A percentile compares a stretch with the other conserved stretches of the same genome.
These are phyloP conservation scores for Laterallus jamaicensis DNA, from an alignment of 2,113 vertebrate genomes.

Conservation along the genomic window DNA sequence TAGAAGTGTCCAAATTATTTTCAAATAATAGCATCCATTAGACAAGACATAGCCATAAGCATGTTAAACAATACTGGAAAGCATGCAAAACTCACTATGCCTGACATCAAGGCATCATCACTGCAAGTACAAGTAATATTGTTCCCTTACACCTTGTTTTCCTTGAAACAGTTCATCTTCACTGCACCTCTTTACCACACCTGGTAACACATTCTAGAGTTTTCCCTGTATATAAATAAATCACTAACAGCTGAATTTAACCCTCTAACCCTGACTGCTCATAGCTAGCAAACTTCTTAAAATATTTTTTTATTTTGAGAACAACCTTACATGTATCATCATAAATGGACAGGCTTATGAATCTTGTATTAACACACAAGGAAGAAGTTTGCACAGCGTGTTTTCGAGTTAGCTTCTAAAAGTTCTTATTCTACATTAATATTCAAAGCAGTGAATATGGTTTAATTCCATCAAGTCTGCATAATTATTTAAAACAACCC, in stretches of 20 bases:
- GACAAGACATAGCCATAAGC: accelerated
- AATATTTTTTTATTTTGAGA: not conserved
- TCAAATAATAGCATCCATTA: not conserved
- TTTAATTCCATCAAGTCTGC: not conserved
- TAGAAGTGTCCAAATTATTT: not conserved
- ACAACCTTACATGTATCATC: not conserved
- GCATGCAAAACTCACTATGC: not conserved
- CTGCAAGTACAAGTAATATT: not conserved
- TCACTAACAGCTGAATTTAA: not conserved
- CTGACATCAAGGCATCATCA: not conserved
- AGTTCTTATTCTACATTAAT: not conserved
- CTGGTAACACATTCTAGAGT: accelerated
- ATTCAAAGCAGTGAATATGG: not conserved
- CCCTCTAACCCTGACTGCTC: not conserved
- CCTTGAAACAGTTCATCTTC: not conserved
- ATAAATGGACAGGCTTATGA: not conserved
- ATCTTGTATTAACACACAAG: not conserved
- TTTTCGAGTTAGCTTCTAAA: not conserved
- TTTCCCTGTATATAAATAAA: not conserved
- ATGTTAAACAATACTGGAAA: not conserved
- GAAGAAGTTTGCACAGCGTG: not conserved
- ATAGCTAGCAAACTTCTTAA: not conserved
- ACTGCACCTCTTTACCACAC: not conserved
- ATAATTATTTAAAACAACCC: not conserved
- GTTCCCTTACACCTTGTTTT: not conserved